Base-by-base conservation (phyloP, 2,888 invertebrate species). In the Macrosoma leucophasiata region DNA sequence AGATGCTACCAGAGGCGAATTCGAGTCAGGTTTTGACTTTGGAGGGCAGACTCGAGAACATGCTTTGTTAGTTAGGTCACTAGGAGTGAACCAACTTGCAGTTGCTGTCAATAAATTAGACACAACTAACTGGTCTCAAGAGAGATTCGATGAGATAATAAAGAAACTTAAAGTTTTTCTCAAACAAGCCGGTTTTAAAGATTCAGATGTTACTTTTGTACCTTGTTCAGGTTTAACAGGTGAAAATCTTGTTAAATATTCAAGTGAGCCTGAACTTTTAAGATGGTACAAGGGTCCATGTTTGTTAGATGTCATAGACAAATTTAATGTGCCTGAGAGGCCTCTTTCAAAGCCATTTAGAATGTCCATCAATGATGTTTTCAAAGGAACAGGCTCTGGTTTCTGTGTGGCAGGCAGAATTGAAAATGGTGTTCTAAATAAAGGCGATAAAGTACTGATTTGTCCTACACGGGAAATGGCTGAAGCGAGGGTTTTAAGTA, bases 21-120 rank as follows among this genome's bases (percentile, higher is more conserved):
- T 99, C 78, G 99, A 99, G 76, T 96, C 98, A 22, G 99, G 99
- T 1, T 99, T 99, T 75, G 98, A 98, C 58, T 90, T 92, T 51
- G 98, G 98, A 7, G 99, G 99, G 1, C 99, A 99, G 77, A 99
- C 98, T 0, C 86, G 98, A 42, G 98, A 99, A 71, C 98, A 99
- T 84, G 96, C 98, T 2, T 79, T 98, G 29, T 84, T 99, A n/a
- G 92, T 97, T 2, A 88, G 97, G 55, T 90, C 90, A 47, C 55
- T 89, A 76, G 98, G 99, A 18, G 95, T 99, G 0, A 91, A 91
- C 39, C 98, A 98, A 72, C 68, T 99, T 21, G 93, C 95, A 9
- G 97, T 99, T 1, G 97, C 95, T 17, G 90, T 99, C 10, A 99
- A 99, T 67, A 99, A 99, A 81, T 84, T 99, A 65, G 99, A 99